These are phyloP conservation scores for Eurypyga helias DNA, from an alignment of 2,113 vertebrate genomes.

Conservation along the genomic window DNA sequence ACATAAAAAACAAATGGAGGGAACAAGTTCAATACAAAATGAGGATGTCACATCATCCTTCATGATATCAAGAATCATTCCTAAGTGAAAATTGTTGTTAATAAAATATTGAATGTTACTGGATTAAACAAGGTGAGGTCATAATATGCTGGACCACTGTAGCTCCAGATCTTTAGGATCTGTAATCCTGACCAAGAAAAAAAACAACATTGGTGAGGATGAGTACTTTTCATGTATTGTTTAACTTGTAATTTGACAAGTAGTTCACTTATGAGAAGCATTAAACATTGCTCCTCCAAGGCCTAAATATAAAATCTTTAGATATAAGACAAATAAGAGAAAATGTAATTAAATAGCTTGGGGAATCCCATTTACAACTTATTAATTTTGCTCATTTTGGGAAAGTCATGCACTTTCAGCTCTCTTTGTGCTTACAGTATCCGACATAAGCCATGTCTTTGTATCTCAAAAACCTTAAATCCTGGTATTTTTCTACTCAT, in stretches of 20 bases:
- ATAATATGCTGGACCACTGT: background rate
- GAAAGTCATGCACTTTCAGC: background rate
- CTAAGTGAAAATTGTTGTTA: background rate
- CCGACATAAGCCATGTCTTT: background rate
- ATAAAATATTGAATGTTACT: background rate
- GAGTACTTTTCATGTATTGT: background rate
- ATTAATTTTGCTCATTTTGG: background rate
- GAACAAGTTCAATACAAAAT: background rate
- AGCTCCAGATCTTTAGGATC: background rate
- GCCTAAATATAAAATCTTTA: background rate
- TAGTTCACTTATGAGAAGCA: background rate
- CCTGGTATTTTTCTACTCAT: background rate
- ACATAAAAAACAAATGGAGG: background rate
- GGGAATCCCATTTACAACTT: accelerated
- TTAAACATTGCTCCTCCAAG: background rate
- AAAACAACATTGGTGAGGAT: background rate
- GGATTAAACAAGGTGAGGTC: background rate
- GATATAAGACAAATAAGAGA: background rate
- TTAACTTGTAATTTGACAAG: background rate
- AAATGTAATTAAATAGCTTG: background rate
- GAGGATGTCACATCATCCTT: background rate
- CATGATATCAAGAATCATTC: background rate
- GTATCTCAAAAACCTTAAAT: background rate
- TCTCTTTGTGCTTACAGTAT: background rate
- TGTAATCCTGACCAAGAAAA: background rate